Conservation (phyloP, 2,888 invertebrate species). For the Hypsopygia costalis region DNA sequence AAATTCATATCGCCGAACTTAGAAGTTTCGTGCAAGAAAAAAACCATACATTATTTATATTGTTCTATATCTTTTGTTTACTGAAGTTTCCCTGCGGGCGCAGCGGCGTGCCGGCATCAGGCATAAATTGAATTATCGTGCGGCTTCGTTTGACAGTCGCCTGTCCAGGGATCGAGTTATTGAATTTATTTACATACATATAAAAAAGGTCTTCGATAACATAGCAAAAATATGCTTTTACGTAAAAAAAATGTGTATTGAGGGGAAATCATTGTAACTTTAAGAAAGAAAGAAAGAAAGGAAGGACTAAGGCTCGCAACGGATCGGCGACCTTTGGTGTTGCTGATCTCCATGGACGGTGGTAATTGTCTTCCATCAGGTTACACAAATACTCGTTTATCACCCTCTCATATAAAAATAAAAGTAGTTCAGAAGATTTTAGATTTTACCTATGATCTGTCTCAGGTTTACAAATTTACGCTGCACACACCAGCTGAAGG, state of each 20-base stretch:
- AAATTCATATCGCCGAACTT: slow-evolving; percentile 8
- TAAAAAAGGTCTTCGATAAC: slow-evolving; percentile 6
- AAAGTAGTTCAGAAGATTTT: too few relatives aligned
- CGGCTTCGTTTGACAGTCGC: slow-evolving; percentile 37
- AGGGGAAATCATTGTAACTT: too few relatives aligned
- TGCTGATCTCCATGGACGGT: too few relatives aligned
- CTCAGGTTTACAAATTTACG: too few relatives aligned
- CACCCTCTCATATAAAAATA: too few relatives aligned
- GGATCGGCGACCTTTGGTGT: too few relatives aligned
- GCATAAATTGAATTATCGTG: slow-evolving; percentile 53
- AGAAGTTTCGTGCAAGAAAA: slow-evolving; percentile 3
- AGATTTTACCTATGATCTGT: too few relatives aligned
- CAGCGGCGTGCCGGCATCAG: not conserved
- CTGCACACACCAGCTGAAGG: too few relatives aligned
- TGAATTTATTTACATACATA: slow-evolving; percentile 56
- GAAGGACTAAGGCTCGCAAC: too few relatives aligned
- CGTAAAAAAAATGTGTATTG: not conserved
- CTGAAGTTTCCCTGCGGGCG: not conserved
- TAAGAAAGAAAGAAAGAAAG: too few relatives aligned
- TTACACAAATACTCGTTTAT: too few relatives aligned
- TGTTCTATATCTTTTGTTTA: slow-evolving; percentile 16
- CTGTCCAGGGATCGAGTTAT: slow-evolving; percentile 49
- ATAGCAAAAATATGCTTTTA: not conserved
- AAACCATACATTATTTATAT: slow-evolving; percentile 42
- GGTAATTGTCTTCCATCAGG: too few relatives aligned